Evolutionary conservation across 2,113 vertebrate species (phyloP).

Genomic region (Cricetomys ansorgei): DNA sequence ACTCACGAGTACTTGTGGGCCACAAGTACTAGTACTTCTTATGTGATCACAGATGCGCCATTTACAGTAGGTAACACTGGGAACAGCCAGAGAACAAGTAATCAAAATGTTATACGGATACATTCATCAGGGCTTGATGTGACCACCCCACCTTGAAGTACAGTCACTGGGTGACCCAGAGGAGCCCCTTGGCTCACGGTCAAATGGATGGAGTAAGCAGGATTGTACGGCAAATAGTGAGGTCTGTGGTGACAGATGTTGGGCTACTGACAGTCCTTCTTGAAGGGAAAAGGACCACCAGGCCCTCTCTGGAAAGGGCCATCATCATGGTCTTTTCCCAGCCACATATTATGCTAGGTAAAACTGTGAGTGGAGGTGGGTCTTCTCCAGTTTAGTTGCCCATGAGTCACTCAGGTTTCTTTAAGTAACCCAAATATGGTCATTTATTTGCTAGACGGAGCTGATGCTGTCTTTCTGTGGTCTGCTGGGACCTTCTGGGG

Average conservation of each 20-base stretch:
- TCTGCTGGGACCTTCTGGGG: background rate
- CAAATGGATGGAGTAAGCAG: rapidly evolving
- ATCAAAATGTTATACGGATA: background rate
- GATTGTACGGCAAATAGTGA: background rate
- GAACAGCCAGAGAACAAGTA: background rate
- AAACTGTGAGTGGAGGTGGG: background rate
- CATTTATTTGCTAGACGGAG: background rate
- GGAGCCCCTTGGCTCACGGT: background rate
- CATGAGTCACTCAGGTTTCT: background rate
- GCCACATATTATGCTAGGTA: background rate
- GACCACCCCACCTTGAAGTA: background rate
- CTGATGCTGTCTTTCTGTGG: background rate
- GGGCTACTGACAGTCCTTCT: background rate
- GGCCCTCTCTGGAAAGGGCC: background rate
- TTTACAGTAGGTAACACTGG: background rate
- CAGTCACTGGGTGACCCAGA: background rate
- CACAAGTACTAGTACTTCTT: background rate
- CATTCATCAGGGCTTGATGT: background rate
- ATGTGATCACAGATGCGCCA: background rate
- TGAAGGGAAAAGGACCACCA: background rate
- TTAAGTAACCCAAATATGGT: background rate
- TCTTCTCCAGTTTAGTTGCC: background rate
- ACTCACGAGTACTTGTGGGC: too few species aligned
- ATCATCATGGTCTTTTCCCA: background rate
- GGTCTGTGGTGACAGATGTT: background rate